Evolutionary conservation across 1,140 invertebrate species (phyloP), one percentile per base, ranked within the genome.

Genomic region (Drosophila nigromelanica): DNA sequence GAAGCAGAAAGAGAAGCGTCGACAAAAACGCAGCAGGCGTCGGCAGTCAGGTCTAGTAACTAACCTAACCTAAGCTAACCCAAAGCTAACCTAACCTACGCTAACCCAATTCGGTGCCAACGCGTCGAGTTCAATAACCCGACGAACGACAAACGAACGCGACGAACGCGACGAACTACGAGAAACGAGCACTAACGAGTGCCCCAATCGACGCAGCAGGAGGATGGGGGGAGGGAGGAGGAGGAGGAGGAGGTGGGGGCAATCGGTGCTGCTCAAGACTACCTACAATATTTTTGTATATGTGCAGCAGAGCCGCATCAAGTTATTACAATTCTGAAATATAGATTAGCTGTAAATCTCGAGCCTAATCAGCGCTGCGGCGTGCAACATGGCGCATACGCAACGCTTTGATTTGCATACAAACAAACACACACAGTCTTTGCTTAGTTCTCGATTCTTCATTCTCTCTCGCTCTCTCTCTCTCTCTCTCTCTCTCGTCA

Each of bases 331-430:
- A 67, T 82, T 67, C 58, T 82, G 63, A 83, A 85, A 80, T 80
- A 83, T 80, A 83, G 80, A 83, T 85, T 83, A 83, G 80, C 80
- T 80, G 80, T 80, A 83, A 83, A 83, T 83, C 80, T 54, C 14
- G 47, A 33, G 76, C 67, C 80, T 83, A 83, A 83, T 83, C 80
- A 83, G 78, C 50, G 47, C 51, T 24, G 47, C 47, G 30, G 43
- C 52, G 54, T 27, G 27, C 27, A 27, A 27, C 27, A 27, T 27
- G 27, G 27, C 27, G 27, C 27, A 67, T 73, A 73, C 42, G 48
- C 47, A 61, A 55, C 42, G 43, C 47, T 42, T 52, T 64, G 61
- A 40, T 47, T 52, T 58, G 55, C 48, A 67, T 35, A 15, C 18
- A 27, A 58, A 14, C 14, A 27, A 30, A 70, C 37, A 45, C 14